Percentiles rank a stretch among this genome's conserved stretches.
phyloP scores from a whole-genome alignment of 2,888 invertebrate genomes.

The Prosopocoilus inquinatus region DNA sequence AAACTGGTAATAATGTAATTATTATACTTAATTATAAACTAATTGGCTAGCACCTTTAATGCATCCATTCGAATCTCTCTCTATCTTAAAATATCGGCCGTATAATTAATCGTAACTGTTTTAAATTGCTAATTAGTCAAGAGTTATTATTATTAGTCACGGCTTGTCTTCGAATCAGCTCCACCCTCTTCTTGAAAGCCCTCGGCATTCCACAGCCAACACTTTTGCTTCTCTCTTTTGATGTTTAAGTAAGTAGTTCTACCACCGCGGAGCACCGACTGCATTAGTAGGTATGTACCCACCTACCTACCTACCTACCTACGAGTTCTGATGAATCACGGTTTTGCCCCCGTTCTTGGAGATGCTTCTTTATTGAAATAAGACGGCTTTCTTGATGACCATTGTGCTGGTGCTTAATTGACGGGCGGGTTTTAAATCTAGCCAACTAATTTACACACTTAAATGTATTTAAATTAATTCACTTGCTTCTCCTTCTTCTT shows the following conservation, averaged over 20 bases:
- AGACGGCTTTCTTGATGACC: slow-evolving; percentile 13
- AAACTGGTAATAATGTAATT: too few species aligned
- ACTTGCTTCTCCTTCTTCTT: not conserved
- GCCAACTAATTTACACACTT: slow-evolving; percentile 21
- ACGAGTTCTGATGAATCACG: slow-evolving; percentile 17
- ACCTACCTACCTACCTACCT: too few species aligned
- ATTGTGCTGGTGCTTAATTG: slow-evolving; percentile 12
- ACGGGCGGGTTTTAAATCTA: slow-evolving; percentile 11
- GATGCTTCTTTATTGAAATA: slow-evolving; percentile 12
- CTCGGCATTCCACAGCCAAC: slow-evolving; percentile 9
- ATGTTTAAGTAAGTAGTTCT: slow-evolving; percentile 15
- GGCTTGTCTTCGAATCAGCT: slow-evolving; percentile 9
- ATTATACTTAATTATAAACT: too few species aligned
- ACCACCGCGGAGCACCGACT: slow-evolving; percentile 11
- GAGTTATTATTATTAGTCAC: slow-evolving; percentile 26
- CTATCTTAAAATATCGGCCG: slow-evolving; percentile 25
- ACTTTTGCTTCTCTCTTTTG: slow-evolving; percentile 9
- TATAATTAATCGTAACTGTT: slow-evolving; percentile 31
- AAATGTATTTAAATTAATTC: slow-evolving; percentile 17
- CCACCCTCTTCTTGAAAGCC: slow-evolving; percentile 2
- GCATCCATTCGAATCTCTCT: not conserved
- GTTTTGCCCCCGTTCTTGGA: slow-evolving; percentile 15
- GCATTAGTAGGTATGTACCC: too few species aligned
- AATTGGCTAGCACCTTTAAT: not conserved
- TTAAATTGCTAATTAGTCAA: slow-evolving; percentile 33